A percentile compares a stretch with the other conserved stretches of the same genome.
These are phyloP conservation scores for Aethes cnicana DNA, from an alignment of 2,888 invertebrate genomes.

Conservation along the genomic window DNA sequence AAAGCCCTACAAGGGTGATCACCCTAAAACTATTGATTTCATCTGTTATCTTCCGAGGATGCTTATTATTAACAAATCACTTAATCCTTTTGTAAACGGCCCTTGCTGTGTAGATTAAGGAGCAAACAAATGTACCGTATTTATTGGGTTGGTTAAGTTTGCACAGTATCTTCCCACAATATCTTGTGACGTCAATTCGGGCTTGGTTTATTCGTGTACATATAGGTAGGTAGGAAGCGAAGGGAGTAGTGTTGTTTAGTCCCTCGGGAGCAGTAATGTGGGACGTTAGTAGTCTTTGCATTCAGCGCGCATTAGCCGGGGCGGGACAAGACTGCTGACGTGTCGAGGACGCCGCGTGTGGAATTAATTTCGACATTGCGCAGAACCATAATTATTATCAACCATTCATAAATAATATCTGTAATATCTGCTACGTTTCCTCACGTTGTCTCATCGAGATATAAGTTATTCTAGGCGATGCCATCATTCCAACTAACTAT, in stretches of 20 bases:
- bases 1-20: slow-evolving; percentile 16
- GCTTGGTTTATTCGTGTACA: slow-evolving; percentile 38
- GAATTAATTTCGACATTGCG: slow-evolving; percentile 46
- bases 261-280: slow-evolving; percentile 61
- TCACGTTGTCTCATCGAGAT: background rate
- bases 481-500: slow-evolving; percentile 25
- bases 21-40: slow-evolving; percentile 25
- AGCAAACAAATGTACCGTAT: background rate
- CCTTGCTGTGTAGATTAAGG: slow-evolving; percentile 6
- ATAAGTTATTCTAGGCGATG: slow-evolving; percentile 29
- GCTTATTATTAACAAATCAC: slow-evolving; percentile 28
- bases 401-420: background rate
- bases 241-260: slow-evolving; percentile 37
- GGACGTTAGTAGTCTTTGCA: slow-evolving; percentile 63
- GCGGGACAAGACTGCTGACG: slow-evolving; percentile 48
- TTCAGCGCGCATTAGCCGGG: slow-evolving; percentile 63
- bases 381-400: slow-evolving; percentile 1
- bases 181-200: slow-evolving; percentile 36
- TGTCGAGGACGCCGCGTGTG: slow-evolving; percentile 45
- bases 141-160: slow-evolving; percentile 8
- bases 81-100: slow-evolving; percentile 22
- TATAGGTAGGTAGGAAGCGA: slow-evolving; percentile 35
- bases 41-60: slow-evolving; percentile 16
- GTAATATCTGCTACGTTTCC: background rate
- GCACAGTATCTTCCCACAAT: slow-evolving; percentile 6